Evolutionary conservation across 2,888 invertebrate species (phyloP).

Genomic region (Rhogogaster chlorosoma): DNA sequence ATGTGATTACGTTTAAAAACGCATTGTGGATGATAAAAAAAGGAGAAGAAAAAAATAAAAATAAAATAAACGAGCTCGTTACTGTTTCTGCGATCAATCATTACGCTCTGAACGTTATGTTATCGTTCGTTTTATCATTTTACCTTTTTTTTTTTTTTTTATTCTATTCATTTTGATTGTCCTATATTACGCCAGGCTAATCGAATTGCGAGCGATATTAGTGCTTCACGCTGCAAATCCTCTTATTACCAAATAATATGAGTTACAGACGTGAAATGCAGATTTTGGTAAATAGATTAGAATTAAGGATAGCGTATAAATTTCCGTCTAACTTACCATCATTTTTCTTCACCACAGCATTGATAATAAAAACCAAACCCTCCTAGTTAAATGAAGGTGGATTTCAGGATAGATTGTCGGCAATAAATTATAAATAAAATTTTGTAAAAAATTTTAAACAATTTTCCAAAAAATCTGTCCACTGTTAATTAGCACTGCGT

Average conservation of each 20-base stretch:
- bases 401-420: neutral
- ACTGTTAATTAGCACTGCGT: conserved; percentile 12
- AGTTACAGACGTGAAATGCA: neutral
- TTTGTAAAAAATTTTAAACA: neutral
- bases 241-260: neutral
- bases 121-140: neutral
- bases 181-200: neutral
- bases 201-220: neutral
- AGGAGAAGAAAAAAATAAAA: neutral
- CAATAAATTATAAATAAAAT: neutral
- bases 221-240: neutral
- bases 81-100: neutral
- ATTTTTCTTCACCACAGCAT: neutral
- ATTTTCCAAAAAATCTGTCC: neutral
- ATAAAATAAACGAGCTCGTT: neutral
- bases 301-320: neutral
- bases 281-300: neutral
- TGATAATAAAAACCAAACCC: neutral
- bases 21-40: neutral
- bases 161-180: neutral
- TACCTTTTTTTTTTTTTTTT: neutral
- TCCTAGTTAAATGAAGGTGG: neutral
- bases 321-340: neutral
- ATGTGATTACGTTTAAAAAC: neutral
- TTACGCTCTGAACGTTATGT: neutral